phyloP scores from a whole-genome alignment of 2,888 invertebrate species.

The Heliconius cydno region DNA sequence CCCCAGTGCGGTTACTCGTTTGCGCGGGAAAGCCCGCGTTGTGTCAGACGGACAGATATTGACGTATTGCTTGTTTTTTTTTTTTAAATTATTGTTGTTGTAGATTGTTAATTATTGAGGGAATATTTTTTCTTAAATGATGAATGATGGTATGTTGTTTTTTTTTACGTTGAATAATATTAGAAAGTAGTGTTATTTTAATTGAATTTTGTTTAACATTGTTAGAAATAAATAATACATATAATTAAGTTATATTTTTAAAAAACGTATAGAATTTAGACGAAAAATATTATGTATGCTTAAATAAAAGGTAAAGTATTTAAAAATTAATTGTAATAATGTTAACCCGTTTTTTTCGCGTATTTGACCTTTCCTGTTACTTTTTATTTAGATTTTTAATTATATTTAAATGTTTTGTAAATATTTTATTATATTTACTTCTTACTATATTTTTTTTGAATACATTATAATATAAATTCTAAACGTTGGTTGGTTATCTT shows the following conservation, averaged over 20 bases:
- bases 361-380: background rate
- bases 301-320: no score
- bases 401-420: background rate
- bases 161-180: background rate
- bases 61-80: constrained; percentile 19
- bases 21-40: constrained; percentile 56
- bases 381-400: background rate
- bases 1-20: constrained; percentile 56
- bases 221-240: background rate
- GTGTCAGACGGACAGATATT: constrained; percentile 39
- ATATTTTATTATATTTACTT: background rate
- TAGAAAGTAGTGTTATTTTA: background rate
- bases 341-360: no score
- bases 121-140: constrained; percentile 1
- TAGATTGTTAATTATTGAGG: background rate
- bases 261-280: no score
- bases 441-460: background rate
- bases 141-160: constrained; percentile 29
- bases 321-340: no score
- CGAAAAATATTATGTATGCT: no score
- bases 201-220: background rate
- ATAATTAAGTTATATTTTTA: no score
- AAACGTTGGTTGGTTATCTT: background rate
- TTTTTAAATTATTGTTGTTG: background rate
- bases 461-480: background rate